Evolutionary conservation across 2,888 invertebrate genomes (phyloP).

Genomic region (Heteromurus nitidus): DNA sequence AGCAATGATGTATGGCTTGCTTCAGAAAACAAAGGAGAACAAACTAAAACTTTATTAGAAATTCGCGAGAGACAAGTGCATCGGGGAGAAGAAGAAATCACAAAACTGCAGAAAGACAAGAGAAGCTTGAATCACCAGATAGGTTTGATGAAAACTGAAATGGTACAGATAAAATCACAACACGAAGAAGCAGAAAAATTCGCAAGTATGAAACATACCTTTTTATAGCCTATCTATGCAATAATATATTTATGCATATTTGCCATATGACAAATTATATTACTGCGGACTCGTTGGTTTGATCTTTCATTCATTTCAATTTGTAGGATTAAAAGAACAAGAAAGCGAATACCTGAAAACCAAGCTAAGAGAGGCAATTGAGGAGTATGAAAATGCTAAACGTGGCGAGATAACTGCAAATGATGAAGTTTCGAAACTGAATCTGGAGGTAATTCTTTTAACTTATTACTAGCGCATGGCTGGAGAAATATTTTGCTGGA

Average conservation of each 20-base stretch:
- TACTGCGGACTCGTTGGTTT: background rate
- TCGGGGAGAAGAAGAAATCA: constrained; percentile 62
- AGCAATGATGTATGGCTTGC: constrained; percentile 48
- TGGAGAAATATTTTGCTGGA: too few relatives aligned
- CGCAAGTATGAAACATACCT: constrained; percentile 57
- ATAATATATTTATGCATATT: background rate
- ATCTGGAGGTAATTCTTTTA: constrained; percentile 60
- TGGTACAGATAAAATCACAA: constrained; percentile 69
- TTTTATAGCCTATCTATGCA: background rate
- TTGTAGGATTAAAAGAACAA: constrained; percentile 67
- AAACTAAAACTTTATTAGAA: constrained; percentile 63
- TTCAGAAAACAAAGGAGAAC: constrained; percentile 61
- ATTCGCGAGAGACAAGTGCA: constrained; percentile 68
- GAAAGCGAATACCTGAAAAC: constrained; percentile 67
- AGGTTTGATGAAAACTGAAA: constrained; percentile 71
- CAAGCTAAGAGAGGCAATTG: constrained; percentile 69
- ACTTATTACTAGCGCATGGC: too few relatives aligned
- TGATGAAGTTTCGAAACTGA: constrained; percentile 56
- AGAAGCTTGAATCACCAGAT: constrained; percentile 71
- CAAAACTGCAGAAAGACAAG: constrained; percentile 69
- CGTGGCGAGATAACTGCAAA: constrained; percentile 53
- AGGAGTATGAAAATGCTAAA: constrained; percentile 68
- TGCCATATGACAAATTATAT: background rate
- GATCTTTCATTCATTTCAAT: background rate
- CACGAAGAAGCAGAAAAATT: constrained; percentile 66